Base-by-base conservation (phyloP, 2,113 vertebrate species). In the Otus sunia region DNA sequence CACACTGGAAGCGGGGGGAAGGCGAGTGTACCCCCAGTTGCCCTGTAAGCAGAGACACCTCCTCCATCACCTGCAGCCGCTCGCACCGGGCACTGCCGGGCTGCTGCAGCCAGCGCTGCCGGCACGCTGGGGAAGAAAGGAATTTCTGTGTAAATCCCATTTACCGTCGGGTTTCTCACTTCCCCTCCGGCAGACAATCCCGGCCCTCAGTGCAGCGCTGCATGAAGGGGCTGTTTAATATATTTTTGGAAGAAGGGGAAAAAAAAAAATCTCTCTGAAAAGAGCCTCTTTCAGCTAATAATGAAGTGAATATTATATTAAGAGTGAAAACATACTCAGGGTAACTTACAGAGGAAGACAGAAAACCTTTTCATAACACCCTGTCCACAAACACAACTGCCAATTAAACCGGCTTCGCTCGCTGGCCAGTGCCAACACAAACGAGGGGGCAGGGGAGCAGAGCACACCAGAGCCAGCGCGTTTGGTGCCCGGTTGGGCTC, bases 291-390 rank as follows among this genome's bases (percentile, higher is more conserved):
- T 98, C 90, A 97, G 96, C 88, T 96, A 97, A 97, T 98, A 98
- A 98, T 96, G 97, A 97, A 98, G 97, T 84, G 98, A 96, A 97
- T 97, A 97, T 98, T 98, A 95, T 97, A 98, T 96, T 97, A 97
- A 97, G 95, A 97, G 96, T 89, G 97, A 97, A 96, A 97, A 97
- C 92, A 96, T 92, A 96, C 96, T 92, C 95, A 86, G 78, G 79
- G 90, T 43, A 91, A 95, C 93, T 92, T 93, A 84, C 7, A 69
- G 87, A 97, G 86, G 69, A 93, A 98, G 96, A 98, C 98, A 98
- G 98, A 98, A 96, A 96, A 91, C 85, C 98, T 97, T 98, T 98
- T 98, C 98, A 98, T 98, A 94, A 89, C 95, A 73, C 84, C 69
- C 97, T 82, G 97, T 97, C 97, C 96, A 85, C 94, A 96, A 97